Conservation (phyloP, 2,113 vertebrate genomes). For the Rhadina sibilatrix region DNA sequence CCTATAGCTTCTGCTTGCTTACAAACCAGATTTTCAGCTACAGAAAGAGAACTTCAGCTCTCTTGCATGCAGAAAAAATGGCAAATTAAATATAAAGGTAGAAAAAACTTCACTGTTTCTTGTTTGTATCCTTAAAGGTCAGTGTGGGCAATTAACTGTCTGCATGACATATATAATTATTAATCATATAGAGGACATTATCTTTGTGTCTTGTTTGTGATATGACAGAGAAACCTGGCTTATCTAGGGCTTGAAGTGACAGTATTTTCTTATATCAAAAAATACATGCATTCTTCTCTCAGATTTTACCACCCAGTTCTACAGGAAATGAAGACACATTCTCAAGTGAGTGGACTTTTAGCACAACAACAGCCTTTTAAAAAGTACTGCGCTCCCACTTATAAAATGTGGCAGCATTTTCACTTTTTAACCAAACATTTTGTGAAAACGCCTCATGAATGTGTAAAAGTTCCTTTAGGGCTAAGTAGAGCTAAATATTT, state of each 20-base stretch:
- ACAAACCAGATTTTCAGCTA: background rate
- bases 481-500: background rate
- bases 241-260: background rate
- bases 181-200: background rate
- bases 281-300: background rate
- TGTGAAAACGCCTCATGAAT: background rate
- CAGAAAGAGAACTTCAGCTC: background rate
- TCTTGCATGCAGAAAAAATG: background rate
- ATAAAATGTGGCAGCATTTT: slow-evolving; percentile 14
- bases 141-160: background rate
- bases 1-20: background rate
- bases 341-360: background rate
- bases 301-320: background rate
- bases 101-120: background rate
- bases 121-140: background rate
- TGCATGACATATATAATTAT: background rate
- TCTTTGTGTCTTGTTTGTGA: background rate
- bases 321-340: background rate
- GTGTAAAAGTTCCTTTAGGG: background rate
- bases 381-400: background rate
- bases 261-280: background rate
- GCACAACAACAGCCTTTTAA: background rate
- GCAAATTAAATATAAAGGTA: background rate
- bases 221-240: background rate
- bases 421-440: background rate